Evolutionary conservation across 2,113 vertebrate species (phyloP).

Genomic region (Trematomus loennbergii): DNA sequence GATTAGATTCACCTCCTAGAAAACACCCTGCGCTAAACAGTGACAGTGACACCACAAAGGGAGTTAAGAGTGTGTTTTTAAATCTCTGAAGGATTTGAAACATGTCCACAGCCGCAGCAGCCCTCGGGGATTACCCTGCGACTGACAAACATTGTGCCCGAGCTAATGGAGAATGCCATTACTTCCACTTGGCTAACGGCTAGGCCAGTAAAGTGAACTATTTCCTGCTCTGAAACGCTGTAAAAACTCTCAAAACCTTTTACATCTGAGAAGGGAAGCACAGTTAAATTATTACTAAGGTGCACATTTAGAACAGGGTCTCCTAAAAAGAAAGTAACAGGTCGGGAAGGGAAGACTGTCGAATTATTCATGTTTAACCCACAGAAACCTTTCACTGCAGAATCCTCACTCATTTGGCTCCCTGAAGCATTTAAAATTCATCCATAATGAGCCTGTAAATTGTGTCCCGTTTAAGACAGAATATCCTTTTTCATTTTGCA

Average conservation of each 20-base stretch:
- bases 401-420: slow-evolving; percentile 23
- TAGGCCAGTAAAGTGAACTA: slow-evolving; percentile 52
- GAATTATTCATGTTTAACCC: slow-evolving; percentile 21
- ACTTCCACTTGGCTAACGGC: slow-evolving; percentile 60
- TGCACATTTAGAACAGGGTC: slow-evolving; percentile 52
- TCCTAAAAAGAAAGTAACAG: slow-evolving; percentile 22
- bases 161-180: slow-evolving; percentile 68
- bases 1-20: slow-evolving; percentile 23
- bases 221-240: slow-evolving; percentile 45
- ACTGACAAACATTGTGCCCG: slow-evolving; percentile 35
- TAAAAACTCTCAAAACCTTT: slow-evolving; percentile 61
- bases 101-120: slow-evolving; percentile 33
- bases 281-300: slow-evolving; percentile 74
- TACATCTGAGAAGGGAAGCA: slow-evolving; percentile 54
- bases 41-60: slow-evolving; percentile 17
- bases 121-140: slow-evolving; percentile 50
- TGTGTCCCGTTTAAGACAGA: slow-evolving; percentile 11
- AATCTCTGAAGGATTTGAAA: slow-evolving; percentile 52
- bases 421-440: slow-evolving; percentile 17
- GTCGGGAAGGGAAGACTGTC: slow-evolving; percentile 11
- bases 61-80: slow-evolving; percentile 21
- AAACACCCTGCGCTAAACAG: slow-evolving; percentile 15
- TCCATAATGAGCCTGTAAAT: slow-evolving; percentile 35
- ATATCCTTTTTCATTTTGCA: not conserved
- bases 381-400: slow-evolving; percentile 10